Conservation (phyloP, 2,113 vertebrate species). For the Rhinoderma darwinii region DNA sequence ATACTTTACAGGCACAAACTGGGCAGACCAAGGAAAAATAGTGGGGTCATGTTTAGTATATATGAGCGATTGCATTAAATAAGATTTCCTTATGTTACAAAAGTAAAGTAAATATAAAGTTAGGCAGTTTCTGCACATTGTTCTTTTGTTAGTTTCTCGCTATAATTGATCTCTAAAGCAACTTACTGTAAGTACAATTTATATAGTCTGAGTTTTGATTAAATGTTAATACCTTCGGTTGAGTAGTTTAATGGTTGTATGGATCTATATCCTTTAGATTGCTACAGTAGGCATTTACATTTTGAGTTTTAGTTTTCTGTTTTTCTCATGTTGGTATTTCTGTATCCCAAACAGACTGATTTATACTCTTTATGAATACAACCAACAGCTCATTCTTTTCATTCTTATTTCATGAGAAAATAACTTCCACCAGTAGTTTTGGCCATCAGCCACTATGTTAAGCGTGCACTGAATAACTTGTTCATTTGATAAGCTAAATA, state of each 20-base stretch:
- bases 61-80: too few species aligned
- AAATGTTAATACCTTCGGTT: too few species aligned
- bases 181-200: too few species aligned
- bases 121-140: too few species aligned
- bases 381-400: not conserved
- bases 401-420: slow-evolving; percentile 11
- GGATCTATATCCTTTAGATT: not conserved
- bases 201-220: too few species aligned
- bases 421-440: not conserved
- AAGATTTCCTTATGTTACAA: too few species aligned
- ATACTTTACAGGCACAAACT: too few species aligned
- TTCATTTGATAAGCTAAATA: slow-evolving; percentile 41
- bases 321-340: not conserved
- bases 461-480: not conserved
- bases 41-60: too few species aligned
- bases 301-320: not conserved
- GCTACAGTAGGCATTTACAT: not conserved
- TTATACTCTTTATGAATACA: not conserved
- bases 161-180: too few species aligned
- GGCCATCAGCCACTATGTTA: slow-evolving; percentile 9
- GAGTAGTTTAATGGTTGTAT: not conserved
- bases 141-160: too few species aligned
- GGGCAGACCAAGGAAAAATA: too few species aligned
- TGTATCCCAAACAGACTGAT: not conserved
- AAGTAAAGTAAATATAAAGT: too few species aligned